A percentile compares a stretch with the other conserved stretches of the same genome.
phyloP scores from a whole-genome alignment of 2,113 vertebrate species.

The Varanus salvator region DNA sequence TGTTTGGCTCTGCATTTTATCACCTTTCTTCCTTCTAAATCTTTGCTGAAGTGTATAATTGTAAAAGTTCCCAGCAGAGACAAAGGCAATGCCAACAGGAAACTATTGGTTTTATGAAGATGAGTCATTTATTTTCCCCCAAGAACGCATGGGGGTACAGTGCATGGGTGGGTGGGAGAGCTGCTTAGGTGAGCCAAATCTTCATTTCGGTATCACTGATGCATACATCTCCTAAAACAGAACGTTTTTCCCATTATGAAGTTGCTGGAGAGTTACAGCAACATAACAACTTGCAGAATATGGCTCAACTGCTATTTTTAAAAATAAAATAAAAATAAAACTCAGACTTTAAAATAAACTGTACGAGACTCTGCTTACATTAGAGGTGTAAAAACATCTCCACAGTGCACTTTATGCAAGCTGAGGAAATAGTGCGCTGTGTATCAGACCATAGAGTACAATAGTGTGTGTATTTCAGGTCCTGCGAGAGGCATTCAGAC shows the following conservation, averaged over 20 bases:
- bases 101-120: conserved; percentile 57
- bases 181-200: neutral
- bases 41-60: neutral
- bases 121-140: conserved; percentile 54
- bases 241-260: neutral
- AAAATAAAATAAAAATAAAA: conserved; percentile 57
- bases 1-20: conserved; percentile 19
- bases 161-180: neutral
- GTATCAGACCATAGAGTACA: conserved; percentile 64
- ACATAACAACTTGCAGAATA: conserved; percentile 39
- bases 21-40: conserved; percentile 36
- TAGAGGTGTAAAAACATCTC: conserved; percentile 67
- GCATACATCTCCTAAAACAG: neutral
- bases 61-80: conserved; percentile 22
- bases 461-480: conserved; percentile 56
- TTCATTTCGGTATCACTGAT: neutral
- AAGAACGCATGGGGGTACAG: neutral
- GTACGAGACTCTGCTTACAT: conserved; percentile 66
- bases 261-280: conserved; percentile 3
- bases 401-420: conserved; percentile 64
- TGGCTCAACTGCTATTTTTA: conserved; percentile 50
- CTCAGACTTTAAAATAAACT: conserved; percentile 66
- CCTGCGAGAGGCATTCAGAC: conserved; percentile 60
- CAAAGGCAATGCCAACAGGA: conserved; percentile 56
- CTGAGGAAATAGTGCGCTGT: conserved; percentile 59